Evolutionary conservation across 1,140 invertebrate genomes (phyloP), one percentile per base, ranked within the genome.

Genomic region (Achatina immaculata): DNA sequence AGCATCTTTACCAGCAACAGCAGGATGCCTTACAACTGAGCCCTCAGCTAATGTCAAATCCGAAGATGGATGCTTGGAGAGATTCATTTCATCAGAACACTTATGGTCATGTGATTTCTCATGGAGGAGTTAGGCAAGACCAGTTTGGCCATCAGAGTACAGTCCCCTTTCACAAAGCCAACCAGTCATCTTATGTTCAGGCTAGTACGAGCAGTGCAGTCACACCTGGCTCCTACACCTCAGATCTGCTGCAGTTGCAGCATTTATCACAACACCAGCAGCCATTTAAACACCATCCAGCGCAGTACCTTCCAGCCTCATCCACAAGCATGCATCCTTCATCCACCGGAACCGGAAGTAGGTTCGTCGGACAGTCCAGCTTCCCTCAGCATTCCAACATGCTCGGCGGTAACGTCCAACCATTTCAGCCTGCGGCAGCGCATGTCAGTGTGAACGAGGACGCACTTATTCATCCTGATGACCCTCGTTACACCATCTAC

Each of bases 401-500:
- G 1, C 7, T 2, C 38, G 21, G 28, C 6, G 21, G 0, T 34
- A 31, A 36, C 1, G 34, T 3, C 38, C 9, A 36, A 38, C 4
- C 38, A 36, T 2, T n/a, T 14, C 11, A 40, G 19, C 38, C 21
- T 24, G 6, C 51, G 51, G 31, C 21, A 21, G 51, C 55, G 16
- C 21, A 31, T 34, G 19, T n/a, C 16, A 1, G 92, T 92, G 82
- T 43, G 14, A 42, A 84, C n/a, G 83, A 79, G 24, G 84, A 86
- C n/a, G 65, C 81, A 0, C 82, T 83, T 16, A 88, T 88, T 38
- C 40, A 65, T 92, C 78, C 84, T 14, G 93, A 95, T 45, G 95
- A 96, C 80, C 94, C 94, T 4, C 93, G 96, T 6, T 92, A 94
- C 38, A 93, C 94, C 81, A 90, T 97, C 80, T 96, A 96, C 87